Percentiles rank a stretch among this genome's conserved stretches.
These are phyloP conservation scores for Mesembrinibis cayennensis DNA, from an alignment of 2,113 vertebrate species.

Conservation along the genomic window DNA sequence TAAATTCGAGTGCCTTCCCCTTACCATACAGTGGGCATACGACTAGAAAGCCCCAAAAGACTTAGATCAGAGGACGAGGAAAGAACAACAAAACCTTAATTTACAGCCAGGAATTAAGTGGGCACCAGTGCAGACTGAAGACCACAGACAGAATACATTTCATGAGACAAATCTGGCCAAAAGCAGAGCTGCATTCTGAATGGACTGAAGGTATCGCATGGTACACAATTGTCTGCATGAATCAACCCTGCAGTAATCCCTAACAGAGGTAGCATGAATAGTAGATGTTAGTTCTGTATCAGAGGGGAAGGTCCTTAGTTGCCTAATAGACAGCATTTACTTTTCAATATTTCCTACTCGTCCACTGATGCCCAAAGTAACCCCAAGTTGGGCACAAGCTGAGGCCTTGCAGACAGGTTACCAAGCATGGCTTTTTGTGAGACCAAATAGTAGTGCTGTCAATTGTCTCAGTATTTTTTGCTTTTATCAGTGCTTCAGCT, in stretches of 20 bases:
- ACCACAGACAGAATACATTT: background rate
- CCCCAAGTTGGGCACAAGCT: background rate
- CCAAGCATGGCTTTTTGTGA: background rate
- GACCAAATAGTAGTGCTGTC: background rate
- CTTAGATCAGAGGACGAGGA: background rate
- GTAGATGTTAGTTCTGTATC: background rate
- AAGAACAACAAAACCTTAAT: background rate
- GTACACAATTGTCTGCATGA: accelerated
- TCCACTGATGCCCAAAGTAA: background rate
- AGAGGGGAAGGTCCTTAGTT: background rate
- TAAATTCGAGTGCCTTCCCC: background rate
- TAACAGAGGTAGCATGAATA: background rate
- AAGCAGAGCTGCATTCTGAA: background rate
- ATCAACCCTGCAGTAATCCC: background rate
- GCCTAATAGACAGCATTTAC: background rate
- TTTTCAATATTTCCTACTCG: background rate
- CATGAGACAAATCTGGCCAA: background rate
- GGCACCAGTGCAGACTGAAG: background rate
- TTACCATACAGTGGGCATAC: background rate
- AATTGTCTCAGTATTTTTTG: background rate
- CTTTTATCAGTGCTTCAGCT: background rate
- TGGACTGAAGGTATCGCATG: background rate
- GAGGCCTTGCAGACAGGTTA: background rate
- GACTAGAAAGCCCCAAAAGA: background rate
- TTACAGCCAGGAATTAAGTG: background rate